phyloP scores from a whole-genome alignment of 2,113 vertebrate species.

The Arvicanthis niloticus region DNA sequence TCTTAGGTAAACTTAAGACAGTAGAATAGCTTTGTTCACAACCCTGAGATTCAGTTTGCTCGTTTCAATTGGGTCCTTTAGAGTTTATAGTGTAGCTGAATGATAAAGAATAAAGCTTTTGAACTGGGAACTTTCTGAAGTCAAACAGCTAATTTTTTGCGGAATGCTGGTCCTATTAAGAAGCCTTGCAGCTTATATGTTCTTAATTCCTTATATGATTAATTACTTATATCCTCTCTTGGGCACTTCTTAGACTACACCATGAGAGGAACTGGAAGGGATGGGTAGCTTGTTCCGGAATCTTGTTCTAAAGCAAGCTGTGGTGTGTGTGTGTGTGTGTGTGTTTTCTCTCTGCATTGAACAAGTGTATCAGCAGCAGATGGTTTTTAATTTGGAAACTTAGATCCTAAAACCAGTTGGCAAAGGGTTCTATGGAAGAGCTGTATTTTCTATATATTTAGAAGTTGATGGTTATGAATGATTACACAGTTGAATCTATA shows the following conservation, averaged over 20 bases:
- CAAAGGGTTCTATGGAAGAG: not conserved
- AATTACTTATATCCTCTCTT: not conserved
- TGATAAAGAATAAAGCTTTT: slow-evolving; percentile 37
- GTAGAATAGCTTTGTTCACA: not conserved
- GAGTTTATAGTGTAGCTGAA: not conserved
- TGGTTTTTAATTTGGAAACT: not conserved
- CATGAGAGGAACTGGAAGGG: not conserved
- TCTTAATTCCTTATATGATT: slow-evolving; percentile 44
- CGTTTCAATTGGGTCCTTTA: not conserved
- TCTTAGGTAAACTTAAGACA: slow-evolving; percentile 19
- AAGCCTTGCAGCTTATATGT: slow-evolving; percentile 35
- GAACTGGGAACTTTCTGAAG: slow-evolving; percentile 36
- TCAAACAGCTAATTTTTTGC: not conserved
- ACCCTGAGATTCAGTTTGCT: slow-evolving; percentile 3
- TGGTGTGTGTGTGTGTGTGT: too few relatives aligned
- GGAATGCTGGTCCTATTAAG: not conserved
- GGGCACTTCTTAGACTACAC: slow-evolving; percentile 21
- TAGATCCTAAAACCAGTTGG: slow-evolving; percentile 14
- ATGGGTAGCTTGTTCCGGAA: slow-evolving; percentile 1
- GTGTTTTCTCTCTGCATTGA: slow-evolving; percentile 24
- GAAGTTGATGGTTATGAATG: slow-evolving; percentile 24
- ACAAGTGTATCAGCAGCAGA: not conserved
- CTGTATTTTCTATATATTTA: slow-evolving; percentile 1
- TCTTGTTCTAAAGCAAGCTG: slow-evolving; percentile 46
- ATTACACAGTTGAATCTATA: not conserved